Base-by-base conservation (phyloP, 2,113 vertebrate genomes). In the Trematocara unimaculatum region DNA sequence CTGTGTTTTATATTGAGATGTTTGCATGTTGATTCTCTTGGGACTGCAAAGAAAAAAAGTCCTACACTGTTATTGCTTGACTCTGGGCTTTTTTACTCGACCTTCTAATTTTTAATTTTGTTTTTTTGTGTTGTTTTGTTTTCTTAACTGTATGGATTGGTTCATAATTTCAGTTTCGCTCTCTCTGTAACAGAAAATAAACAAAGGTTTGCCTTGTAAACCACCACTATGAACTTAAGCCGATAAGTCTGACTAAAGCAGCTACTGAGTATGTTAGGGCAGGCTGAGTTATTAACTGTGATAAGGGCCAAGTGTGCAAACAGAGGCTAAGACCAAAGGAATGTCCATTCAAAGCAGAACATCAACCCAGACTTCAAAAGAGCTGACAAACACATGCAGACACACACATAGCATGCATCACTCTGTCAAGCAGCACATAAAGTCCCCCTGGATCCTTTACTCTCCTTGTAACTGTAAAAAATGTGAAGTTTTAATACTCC, bases 291-390 rank as follows among this genome's bases (percentile, higher is more conserved):
- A 92, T 94, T 88, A 90, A 83, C 83, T 84, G 56, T 84, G 92
- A 93, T 94, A 93, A 94, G 90, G 64, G 85, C 84, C 53, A 49
- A 84, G 62, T 85, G 87, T 92, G 79, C 89, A 94, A 95, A 94
- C 91, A 92, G 77, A 67, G 49, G 51, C 85, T 87, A 89, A 90
- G 80, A 91, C 70, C 55, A 88, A 87, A 95, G 88, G 93, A 93
- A 94, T 95, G 90, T 93, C 83, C 81, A 81, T 85, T 86, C 80
- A 87, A 51, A 62, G 58, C 72, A 83, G 53, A 90, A 93, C 84
- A 88, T 85, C 86, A 79, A 88, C 51, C 35, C 14, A 17, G 85
- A 89, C 84, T 87, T 91, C 89, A 93, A 91, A 92, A 83, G 78
- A 79, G 26, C 23, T 38, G 40, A 70, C 33, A 81, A 49, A 81